Evolutionary conservation across 2,113 vertebrate species (phyloP), one percentile per base, ranked within the genome.

Genomic region (Percopsis transmontana): DNA sequence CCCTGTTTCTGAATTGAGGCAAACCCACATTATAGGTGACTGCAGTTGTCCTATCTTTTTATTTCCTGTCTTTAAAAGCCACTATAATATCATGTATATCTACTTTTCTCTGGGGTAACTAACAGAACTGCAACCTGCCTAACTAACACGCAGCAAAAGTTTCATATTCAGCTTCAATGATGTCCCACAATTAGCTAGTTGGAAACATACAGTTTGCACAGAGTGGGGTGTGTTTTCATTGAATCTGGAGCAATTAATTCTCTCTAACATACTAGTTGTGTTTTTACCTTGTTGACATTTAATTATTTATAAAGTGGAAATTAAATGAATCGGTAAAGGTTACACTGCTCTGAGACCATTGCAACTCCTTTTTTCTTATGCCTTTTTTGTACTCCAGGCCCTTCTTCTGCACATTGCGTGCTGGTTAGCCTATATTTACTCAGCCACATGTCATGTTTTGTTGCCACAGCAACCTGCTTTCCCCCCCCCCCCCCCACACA

Each of bases 391-490:
- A 52, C 69, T 62, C 65, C 61, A 47, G 56, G 61, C 56, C 50
- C 33, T 54, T 60, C 59, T 62, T 64, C 62, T 67, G 68, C 69
- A 56, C 74, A 58, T 72, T 58, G 70, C 69, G 62, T 66, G 47
- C 76, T 68, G 78, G 55, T 74, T 74, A 66, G 79, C 63, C 75
- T 77, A 69, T 81, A 86, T 87, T 88, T 86, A 83, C 82, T 73
- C 72, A 79, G 81, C 57, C 60, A 52, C 0, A 33, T 69, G 74
- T 77, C 80, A 74, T 85, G 84, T 80, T 81, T 76, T 81, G 87
- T 86, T 88, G 76, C 82, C 79, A 82, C 73, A 84, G 84, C 77
- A 85, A 91, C 83, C 64, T 52, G 54, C 73, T 64, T 59, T 65
- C 79, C 71, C 78, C 58, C 81, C 81, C 69, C 70, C 1, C 54